Conservation (phyloP, 2,113 vertebrate genomes). For the Tachycineta bicolor region DNA sequence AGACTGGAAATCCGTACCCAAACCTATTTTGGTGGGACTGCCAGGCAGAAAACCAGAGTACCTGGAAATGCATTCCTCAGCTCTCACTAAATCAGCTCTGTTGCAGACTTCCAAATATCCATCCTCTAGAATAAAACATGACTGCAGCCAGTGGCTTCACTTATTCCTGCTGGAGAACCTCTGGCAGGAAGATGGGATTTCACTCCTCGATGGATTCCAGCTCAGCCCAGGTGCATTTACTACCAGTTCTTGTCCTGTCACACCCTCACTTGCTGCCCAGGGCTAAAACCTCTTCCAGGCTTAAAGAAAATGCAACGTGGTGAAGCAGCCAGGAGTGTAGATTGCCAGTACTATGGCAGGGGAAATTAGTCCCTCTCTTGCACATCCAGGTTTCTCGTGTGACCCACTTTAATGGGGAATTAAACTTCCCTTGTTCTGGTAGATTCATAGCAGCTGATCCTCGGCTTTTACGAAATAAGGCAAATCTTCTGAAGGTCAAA, state of each 20-base stretch:
- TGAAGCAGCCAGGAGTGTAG: not conserved
- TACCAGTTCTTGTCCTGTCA: not conserved
- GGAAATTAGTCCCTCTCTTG: not conserved
- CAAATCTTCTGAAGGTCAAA: slow-evolving; percentile 8
- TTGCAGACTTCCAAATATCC: not conserved
- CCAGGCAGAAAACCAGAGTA: not conserved
- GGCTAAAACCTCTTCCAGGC: not conserved
- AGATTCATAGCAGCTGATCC: not conserved
- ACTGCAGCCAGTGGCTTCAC: not conserved
- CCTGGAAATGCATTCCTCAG: not conserved
- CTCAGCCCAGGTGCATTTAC: not conserved
- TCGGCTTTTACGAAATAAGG: not conserved
- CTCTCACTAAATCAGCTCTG: not conserved
- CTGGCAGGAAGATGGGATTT: not conserved
- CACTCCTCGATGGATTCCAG: not conserved
- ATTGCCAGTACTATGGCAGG: not conserved
- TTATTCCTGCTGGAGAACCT: not conserved
- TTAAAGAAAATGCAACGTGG: not conserved
- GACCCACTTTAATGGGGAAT: not conserved
- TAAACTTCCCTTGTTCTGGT: not conserved
- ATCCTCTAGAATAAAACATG: not conserved
- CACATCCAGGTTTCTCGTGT: not conserved
- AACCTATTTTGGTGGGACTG: not conserved
- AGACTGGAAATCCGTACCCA: not conserved
- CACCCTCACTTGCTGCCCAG: not conserved